Base-by-base conservation (phyloP, 2,797 vertebrate species). In the Sylvilagus floridanus region DNA sequence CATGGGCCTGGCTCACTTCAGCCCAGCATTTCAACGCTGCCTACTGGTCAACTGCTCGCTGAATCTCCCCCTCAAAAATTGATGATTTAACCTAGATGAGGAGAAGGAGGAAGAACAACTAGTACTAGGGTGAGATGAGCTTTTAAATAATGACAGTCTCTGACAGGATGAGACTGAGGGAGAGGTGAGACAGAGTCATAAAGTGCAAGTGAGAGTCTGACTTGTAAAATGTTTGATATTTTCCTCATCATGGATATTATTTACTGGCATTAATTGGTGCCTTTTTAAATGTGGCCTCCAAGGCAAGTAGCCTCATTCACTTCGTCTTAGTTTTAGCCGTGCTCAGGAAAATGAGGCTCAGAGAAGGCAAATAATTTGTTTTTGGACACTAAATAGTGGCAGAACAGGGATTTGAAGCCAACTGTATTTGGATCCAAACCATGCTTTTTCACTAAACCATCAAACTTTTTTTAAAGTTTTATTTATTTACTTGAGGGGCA, bases 301-400 rank as follows among this genome's bases (percentile, higher is more conserved):
- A 72, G 26, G 50, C n/a, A 76, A 91, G 66, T 91, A 91, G 28
- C 57, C 72, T 95, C 26, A 52, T 50, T 88, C 66, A 77, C 35
- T 85, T 95, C 24, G 37, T 10, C 54, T 79, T 93, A 71, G 62
- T 89, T 35, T 35, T 57, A 42, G 62, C n/a, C 24, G 37, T 95
- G 42, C 47, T 92, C 66, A 88, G 52, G 63, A 93, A 93, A 94
- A 82, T 75, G 65, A 96, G 35, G 52, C 32, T 92, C 37, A 78
- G 54, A 92, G 63, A 92, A 12, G 37, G 84, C 65, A 92, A 93
- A 66, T 95, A 92, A 86, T 93, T 97, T 93, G 26, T 68, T 92
- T 21, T 81, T 62, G 30, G 19, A 76, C 76, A 72, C 24, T 94
- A 76, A 76, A 95, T 87, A 91, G 60, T 83, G 37, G 50, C 52